Evolutionary conservation across 2,888 invertebrate species (phyloP).

Genomic region (Diabrotica balteata): DNA sequence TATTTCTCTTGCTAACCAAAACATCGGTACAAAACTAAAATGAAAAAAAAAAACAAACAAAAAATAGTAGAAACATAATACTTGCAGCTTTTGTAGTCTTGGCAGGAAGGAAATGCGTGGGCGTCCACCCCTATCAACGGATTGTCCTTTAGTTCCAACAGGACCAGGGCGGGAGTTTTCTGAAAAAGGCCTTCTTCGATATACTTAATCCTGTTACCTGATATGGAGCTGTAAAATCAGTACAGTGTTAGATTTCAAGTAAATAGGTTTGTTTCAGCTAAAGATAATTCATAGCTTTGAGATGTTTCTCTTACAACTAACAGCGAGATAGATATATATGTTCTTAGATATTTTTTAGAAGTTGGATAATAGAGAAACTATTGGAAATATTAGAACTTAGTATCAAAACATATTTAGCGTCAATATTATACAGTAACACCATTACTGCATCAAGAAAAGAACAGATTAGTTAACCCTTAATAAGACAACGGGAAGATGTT

Average conservation of each 20-base stretch:
- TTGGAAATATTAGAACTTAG: neutral
- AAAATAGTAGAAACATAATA: constrained; percentile 54
- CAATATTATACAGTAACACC: too few species aligned
- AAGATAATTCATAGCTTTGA: neutral
- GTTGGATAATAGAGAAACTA: neutral
- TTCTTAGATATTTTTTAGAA: neutral
- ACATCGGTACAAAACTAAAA: neutral
- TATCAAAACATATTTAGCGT: too few species aligned
- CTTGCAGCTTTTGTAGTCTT: constrained; percentile 81
- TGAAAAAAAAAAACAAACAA: neutral
- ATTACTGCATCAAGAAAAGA: too few species aligned
- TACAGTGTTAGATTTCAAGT: constrained; percentile 4
- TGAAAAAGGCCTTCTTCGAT: constrained; percentile 76
- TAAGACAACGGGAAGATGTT: too few species aligned
- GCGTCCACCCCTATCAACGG: constrained; percentile 75
- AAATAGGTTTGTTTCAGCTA: neutral
- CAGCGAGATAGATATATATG: too few species aligned
- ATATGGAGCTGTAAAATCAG: constrained; percentile 71
- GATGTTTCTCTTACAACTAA: too few species aligned
- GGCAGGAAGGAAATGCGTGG: constrained; percentile 78
- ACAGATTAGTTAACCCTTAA: neutral
- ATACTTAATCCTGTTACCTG: constrained; percentile 81
- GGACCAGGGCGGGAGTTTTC: constrained; percentile 71
- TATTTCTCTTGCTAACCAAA: neutral
- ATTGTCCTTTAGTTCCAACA: constrained; percentile 85